phyloP scores from a whole-genome alignment of 2,113 vertebrate species.

The Sporophila hypoxantha region DNA sequence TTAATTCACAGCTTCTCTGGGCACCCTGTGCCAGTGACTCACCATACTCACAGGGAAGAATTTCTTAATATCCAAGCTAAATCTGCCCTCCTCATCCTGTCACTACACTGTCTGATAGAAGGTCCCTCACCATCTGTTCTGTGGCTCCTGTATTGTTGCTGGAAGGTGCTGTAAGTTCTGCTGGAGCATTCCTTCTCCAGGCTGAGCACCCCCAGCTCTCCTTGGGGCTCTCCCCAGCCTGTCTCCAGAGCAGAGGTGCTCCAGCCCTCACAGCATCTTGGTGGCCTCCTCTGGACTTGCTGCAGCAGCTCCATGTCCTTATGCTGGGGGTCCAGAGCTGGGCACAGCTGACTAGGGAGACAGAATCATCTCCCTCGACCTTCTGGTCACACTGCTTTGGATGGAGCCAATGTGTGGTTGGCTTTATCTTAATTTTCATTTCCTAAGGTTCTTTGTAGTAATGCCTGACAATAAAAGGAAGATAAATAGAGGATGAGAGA shows the following conservation, averaged over 20 bases:
- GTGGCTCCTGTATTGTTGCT: not conserved
- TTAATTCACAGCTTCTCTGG: not conserved
- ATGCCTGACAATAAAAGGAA: not conserved
- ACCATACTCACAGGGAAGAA: not conserved
- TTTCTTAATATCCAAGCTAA: not conserved
- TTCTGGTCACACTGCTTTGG: not conserved
- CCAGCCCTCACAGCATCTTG: not conserved
- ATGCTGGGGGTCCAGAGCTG: not conserved
- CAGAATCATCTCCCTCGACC: not conserved
- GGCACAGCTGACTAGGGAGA: not conserved
- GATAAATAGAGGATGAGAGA: not conserved
- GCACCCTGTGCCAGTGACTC: not conserved
- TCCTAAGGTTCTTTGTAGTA: not conserved
- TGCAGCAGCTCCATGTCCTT: not conserved
- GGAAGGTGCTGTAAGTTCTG: not conserved
- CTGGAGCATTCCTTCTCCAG: not conserved
- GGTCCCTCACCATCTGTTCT: not conserved
- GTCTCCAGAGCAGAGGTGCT: not conserved
- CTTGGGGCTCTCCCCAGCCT: not conserved
- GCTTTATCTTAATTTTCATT: not conserved
- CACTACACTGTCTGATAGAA: rapidly evolving
- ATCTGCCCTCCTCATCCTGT: not conserved
- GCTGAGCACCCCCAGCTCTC: not conserved
- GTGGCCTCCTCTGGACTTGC: not conserved
- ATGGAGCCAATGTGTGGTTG: not conserved